These are phyloP conservation scores for Drosophila ohnishii DNA, from an alignment of 1,140 invertebrate species.

Conservation along the genomic window DNA sequence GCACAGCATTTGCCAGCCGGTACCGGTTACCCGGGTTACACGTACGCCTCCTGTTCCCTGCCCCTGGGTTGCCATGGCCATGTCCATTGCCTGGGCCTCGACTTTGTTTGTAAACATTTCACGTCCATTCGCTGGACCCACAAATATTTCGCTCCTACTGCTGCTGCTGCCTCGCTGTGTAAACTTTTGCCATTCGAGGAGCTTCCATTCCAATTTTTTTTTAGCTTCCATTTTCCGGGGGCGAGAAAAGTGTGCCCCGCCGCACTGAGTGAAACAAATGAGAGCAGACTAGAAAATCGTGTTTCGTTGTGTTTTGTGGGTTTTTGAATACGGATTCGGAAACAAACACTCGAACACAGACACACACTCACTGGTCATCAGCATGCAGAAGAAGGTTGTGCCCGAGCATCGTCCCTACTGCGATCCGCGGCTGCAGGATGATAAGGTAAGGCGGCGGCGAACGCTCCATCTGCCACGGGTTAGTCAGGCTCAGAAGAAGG, in stretches of 20 bases:
- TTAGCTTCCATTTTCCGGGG: conserved; percentile 34
- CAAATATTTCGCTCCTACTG: conserved; percentile 51
- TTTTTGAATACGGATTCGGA: conserved; percentile 35
- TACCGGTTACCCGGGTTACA: conserved; percentile 31
- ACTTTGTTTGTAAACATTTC: conserved; percentile 82
- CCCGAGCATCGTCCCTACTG: conserved; percentile 68
- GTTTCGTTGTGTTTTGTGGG: conserved; percentile 54
- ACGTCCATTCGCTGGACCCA: conserved; percentile 63
- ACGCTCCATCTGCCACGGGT: conserved; percentile 23
- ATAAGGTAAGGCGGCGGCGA: conserved; percentile 35
- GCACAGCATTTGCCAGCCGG: conserved; percentile 57
- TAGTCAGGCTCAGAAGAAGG: conserved; percentile 32
- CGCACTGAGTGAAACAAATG: conserved; percentile 58
- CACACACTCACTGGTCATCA: not conserved
- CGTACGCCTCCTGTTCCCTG: conserved; percentile 36
- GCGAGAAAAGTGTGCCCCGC: conserved; percentile 45
- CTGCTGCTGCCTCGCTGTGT: conserved; percentile 43
- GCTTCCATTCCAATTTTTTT: conserved; percentile 20
- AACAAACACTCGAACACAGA: conserved; percentile 18
- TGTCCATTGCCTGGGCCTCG: conserved; percentile 28
- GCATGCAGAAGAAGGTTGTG: conserved; percentile 53
- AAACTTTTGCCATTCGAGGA: conserved; percentile 76
- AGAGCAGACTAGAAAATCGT: conserved; percentile 47
- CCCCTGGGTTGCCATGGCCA: conserved; percentile 45
- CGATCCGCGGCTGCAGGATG: conserved; percentile 55